These are phyloP conservation scores for Archilochus colubris DNA, from an alignment of 2,113 vertebrate genomes.

Conservation along the genomic window DNA sequence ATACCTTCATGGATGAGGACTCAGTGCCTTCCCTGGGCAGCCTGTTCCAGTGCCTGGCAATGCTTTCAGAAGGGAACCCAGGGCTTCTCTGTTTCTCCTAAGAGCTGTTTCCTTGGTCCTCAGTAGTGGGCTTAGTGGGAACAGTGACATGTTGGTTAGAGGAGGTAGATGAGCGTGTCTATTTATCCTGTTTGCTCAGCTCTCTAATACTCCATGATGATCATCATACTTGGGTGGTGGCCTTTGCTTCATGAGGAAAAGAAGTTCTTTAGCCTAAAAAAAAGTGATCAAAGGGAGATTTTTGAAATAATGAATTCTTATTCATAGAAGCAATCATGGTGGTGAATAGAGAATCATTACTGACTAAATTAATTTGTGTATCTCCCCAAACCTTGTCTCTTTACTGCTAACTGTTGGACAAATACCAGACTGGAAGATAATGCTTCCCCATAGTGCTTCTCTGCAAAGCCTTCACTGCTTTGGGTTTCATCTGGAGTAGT, in stretches of 20 bases:
- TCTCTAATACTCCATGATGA: background rate
- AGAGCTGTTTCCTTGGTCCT: background rate
- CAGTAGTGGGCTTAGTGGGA: background rate
- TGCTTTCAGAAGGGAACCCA: too few species aligned
- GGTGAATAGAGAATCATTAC: background rate
- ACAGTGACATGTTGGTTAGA: background rate
- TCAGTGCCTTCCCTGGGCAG: too few species aligned
- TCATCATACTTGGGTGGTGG: background rate
- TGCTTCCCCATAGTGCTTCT: background rate
- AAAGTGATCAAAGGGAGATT: background rate
- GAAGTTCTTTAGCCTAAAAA: background rate
- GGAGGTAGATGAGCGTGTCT: background rate
- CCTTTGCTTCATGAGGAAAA: background rate
- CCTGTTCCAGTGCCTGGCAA: too few species aligned
- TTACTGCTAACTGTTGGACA: background rate
- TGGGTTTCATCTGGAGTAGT: background rate
- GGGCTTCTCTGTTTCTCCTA: background rate
- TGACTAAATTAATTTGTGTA: background rate
- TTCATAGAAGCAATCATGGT: accelerated
- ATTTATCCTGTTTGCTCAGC: background rate
- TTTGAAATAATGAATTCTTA: background rate
- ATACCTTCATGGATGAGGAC: too few species aligned
- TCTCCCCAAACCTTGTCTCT: background rate
- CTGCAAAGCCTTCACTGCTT: background rate
- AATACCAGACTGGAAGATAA: background rate